Evolutionary conservation across 2,888 invertebrate genomes (phyloP).

Genomic region (Gisinianus flammeolus): DNA sequence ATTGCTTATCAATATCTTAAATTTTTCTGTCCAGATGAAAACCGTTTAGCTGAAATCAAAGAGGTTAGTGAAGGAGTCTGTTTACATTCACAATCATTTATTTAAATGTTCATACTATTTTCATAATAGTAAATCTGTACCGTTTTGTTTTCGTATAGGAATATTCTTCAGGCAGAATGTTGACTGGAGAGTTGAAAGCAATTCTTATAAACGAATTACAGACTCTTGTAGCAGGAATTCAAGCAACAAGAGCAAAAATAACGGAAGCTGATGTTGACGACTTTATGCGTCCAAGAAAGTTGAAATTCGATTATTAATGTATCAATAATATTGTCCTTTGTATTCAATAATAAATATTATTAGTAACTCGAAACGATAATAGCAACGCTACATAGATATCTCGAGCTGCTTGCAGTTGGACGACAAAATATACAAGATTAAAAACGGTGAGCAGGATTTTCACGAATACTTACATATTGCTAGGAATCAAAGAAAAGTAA

Average conservation of each 20-base stretch:
- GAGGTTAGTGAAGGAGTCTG: constrained; percentile 62
- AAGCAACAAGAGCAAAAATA: constrained; percentile 76
- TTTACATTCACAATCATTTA: not conserved
- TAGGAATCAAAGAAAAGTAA: too few species aligned
- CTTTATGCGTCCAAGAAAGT: constrained; percentile 83
- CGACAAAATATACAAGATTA: too few species aligned
- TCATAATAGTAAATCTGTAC: not conserved
- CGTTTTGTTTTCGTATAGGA: constrained; percentile 67
- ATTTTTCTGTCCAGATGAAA: constrained; percentile 95
- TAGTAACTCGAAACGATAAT: too few species aligned
- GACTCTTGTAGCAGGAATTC: constrained; percentile 81
- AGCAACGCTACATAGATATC: too few species aligned
- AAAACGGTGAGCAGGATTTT: not conserved
- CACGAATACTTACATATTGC: not conserved
- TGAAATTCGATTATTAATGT: constrained; percentile 65
- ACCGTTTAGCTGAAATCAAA: constrained; percentile 75
- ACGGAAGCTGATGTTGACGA: constrained; percentile 83
- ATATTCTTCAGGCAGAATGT: constrained; percentile 83
- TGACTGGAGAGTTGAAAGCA: constrained; percentile 95
- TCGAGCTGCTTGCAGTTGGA: too few species aligned
- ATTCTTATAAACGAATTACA: constrained; percentile 81
- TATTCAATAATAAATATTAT: too few species aligned
- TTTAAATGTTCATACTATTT: not conserved
- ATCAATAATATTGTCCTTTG: too few species aligned
- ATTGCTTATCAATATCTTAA: constrained; percentile 92